A percentile compares a stretch with the other conserved stretches of the same genome.
Conservation (phyloP, 2,113 vertebrate genomes). For the Charadrius vociferus region DNA sequence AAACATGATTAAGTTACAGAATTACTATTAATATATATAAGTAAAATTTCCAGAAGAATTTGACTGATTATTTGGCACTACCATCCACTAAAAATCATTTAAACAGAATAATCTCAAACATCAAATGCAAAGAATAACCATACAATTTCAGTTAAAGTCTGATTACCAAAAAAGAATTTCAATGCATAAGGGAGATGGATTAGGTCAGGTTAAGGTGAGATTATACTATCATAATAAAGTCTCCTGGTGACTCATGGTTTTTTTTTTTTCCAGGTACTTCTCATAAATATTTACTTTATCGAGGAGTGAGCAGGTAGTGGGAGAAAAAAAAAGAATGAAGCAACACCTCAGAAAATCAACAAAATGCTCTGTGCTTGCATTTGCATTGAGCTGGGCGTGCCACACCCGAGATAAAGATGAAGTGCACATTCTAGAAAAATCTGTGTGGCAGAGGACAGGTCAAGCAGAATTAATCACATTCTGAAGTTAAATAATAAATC, state of each 20-base stretch:
- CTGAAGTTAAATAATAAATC: background rate
- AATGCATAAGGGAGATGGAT: background rate
- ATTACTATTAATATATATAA: background rate
- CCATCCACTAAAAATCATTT: background rate
- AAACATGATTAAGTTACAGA: background rate
- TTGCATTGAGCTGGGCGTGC: background rate
- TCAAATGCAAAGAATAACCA: background rate
- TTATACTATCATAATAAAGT: background rate
- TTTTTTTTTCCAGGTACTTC: background rate
- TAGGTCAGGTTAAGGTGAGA: background rate
- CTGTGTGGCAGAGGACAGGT: background rate
- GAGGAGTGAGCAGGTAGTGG: background rate
- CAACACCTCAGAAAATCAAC: constrained; percentile 2
- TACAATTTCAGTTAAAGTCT: background rate
- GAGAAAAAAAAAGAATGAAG: background rate
- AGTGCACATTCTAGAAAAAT: background rate
- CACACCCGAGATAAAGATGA: background rate
- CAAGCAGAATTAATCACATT: background rate
- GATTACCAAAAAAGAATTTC: background rate
- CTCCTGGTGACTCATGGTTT: background rate
- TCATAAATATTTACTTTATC: background rate
- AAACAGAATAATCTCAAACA: background rate
- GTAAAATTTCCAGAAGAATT: background rate
- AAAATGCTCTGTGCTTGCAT: background rate
- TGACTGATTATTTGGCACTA: background rate